Percentiles rank a stretch among this genome's conserved stretches.
These are phyloP conservation scores for Cephus pulcher DNA, from an alignment of 2,888 invertebrate genomes.

Conservation along the genomic window DNA sequence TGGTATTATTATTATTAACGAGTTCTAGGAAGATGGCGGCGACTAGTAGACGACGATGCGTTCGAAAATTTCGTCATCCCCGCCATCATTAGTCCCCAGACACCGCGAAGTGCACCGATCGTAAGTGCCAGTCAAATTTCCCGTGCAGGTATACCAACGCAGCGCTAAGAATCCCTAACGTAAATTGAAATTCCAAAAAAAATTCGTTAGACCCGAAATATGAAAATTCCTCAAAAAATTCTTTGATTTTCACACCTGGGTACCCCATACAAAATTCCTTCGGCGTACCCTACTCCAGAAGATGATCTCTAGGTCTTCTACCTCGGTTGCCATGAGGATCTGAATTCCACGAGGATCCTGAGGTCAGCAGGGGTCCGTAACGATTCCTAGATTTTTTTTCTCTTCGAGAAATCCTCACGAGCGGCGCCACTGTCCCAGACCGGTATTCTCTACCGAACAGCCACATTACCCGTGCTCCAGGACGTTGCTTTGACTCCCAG, in stretches of 20 bases:
- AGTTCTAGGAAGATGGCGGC: constrained; percentile 27
- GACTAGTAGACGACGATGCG: not conserved
- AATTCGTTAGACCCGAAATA: too few species aligned
- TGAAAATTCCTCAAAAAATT: not conserved
- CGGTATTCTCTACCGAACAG: constrained; percentile 52
- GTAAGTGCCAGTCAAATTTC: too few species aligned
- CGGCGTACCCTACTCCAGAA: not conserved
- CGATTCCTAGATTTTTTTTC: constrained; percentile 15
- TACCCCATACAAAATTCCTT: not conserved
- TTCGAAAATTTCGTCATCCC: not conserved
- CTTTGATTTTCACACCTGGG: not conserved
- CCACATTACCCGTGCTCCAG: constrained; percentile 42
- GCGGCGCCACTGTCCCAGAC: constrained; percentile 49
- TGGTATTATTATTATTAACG: constrained; percentile 37
- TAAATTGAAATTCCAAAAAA: too few species aligned
- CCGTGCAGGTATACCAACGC: too few species aligned
- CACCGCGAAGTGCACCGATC: too few species aligned
- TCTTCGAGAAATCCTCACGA: constrained; percentile 28
- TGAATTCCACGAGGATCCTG: not conserved
- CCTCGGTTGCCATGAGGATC: not conserved
- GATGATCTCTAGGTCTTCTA: not conserved
- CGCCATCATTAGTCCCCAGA: not conserved
- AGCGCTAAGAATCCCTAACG: too few species aligned
- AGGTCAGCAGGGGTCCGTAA: constrained; percentile 2
- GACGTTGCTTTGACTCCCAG: constrained; percentile 33